These are phyloP conservation scores for Anodontia alba DNA, from an alignment of 2,888 invertebrate genomes.

Conservation along the genomic window DNA sequence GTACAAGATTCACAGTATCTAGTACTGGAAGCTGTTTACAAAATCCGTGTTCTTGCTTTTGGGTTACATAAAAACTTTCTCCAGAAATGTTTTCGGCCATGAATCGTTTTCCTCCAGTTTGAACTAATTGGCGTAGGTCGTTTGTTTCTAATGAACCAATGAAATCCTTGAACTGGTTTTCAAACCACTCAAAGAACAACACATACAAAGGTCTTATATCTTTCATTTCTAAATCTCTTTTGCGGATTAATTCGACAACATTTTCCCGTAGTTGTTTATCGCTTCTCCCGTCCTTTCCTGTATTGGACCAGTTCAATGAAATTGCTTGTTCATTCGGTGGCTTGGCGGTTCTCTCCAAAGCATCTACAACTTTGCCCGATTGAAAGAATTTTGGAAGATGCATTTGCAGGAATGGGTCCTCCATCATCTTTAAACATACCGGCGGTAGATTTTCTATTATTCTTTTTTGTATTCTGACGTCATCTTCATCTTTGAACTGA, in stretches of 20 bases:
- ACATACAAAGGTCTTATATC: background rate
- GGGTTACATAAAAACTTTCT: too few relatives aligned
- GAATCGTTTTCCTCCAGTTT: background rate
- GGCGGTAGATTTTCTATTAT: background rate
- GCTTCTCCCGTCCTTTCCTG: too few relatives aligned
- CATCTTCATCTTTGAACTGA: background rate
- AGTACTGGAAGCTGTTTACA: too few relatives aligned
- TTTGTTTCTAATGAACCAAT: background rate
- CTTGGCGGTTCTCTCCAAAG: background rate
- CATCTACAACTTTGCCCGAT: background rate
- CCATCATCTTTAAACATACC: background rate
- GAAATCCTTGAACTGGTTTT: background rate
- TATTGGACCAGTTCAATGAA: too few relatives aligned
- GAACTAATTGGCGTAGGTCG: background rate
- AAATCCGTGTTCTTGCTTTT: too few relatives aligned
- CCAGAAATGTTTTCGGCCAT: too few relatives aligned
- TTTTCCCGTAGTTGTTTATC: background rate
- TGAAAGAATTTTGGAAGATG: background rate
- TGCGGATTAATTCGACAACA: background rate
- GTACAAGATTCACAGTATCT: too few relatives aligned
- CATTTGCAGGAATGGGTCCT: background rate
- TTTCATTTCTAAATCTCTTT: background rate
- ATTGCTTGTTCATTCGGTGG: background rate
- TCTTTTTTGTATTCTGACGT: background rate
- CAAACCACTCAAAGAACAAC: background rate